Conservation (phyloP, 2,888 invertebrate species). For the Steromphala cineraria region DNA sequence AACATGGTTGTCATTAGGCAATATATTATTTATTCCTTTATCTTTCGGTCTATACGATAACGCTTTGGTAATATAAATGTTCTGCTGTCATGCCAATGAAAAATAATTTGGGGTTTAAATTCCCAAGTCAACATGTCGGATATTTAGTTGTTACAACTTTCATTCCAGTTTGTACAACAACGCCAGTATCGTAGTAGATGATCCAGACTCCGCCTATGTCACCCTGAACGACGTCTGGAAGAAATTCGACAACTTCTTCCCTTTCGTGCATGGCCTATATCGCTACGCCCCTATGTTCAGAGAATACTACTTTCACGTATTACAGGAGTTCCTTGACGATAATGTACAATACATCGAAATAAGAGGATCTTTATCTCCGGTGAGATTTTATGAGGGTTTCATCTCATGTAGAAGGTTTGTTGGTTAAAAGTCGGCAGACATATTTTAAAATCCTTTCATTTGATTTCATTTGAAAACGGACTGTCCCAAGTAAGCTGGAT, state of each 20-base stretch:
- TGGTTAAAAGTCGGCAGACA: no score
- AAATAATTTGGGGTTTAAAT: no score
- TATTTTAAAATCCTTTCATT: no score
- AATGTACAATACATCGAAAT: conserved; percentile 68
- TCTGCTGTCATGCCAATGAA: no score
- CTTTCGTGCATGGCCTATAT: conserved; percentile 52
- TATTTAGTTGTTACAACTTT: no score
- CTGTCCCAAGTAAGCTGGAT: no score
- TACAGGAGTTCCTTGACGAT: conserved; percentile 56
- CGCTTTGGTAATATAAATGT: no score
- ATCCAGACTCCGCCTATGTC: conserved; percentile 43
- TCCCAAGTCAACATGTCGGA: no score
- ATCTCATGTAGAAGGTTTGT: conserved; percentile 49
- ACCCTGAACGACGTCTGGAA: conserved; percentile 56
- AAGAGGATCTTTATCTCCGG: conserved; percentile 52
- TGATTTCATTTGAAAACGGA: no score
- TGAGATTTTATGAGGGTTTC: conserved; percentile 33
- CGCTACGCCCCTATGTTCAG: conserved; percentile 57
- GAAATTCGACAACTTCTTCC: conserved; percentile 48
- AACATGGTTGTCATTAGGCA: no score
- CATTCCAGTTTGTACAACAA: conserved; percentile 54
- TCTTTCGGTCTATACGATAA: no score
- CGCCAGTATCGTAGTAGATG: conserved; percentile 47
- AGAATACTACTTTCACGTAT: conserved; percentile 55
- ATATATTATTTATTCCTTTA: no score